Evolutionary conservation across 1,140 invertebrate species (phyloP).

Genomic region (Drosophila nikananu): DNA sequence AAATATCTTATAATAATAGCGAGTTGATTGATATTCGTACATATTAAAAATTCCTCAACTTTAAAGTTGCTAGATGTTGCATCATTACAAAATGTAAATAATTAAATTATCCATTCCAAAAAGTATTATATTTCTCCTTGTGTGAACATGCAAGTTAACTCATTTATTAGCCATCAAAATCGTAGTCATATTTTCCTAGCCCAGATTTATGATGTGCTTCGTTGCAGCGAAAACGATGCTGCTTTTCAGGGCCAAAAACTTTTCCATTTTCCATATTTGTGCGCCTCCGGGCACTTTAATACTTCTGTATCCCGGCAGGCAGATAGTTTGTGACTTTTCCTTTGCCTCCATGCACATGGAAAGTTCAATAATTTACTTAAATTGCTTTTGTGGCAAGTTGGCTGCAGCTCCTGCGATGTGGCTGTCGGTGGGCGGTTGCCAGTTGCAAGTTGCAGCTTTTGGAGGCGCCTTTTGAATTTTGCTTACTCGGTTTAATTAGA

Average conservation of each 20-base stretch:
- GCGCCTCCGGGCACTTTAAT: conserved; percentile 14
- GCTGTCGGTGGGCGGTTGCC: conserved; percentile 41
- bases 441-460: conserved; percentile 31
- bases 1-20: not conserved
- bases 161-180: conserved; percentile 5
- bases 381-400: conserved; percentile 71
- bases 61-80: not conserved
- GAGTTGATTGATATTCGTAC: too few relatives aligned
- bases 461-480: conserved; percentile 62
- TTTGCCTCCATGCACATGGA: conserved; percentile 57
- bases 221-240: conserved; percentile 9
- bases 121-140: not conserved
- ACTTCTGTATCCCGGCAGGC: conserved; percentile 38
- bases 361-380: conserved; percentile 79
- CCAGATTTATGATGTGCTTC: conserved; percentile 3
- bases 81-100: not conserved
- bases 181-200: conserved; percentile 11
- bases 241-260: conserved; percentile 13
- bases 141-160: not conserved
- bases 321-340: conserved; percentile 41
- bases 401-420: conserved; percentile 15
- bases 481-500: conserved; percentile 67
- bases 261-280: conserved; percentile 32
- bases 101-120: not conserved
- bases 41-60: not conserved